A percentile compares a stretch with the other conserved stretches of the same genome.
These are phyloP conservation scores for Brachynemurus nebulosus DNA, from an alignment of 2,888 invertebrate species.

Conservation along the genomic window DNA sequence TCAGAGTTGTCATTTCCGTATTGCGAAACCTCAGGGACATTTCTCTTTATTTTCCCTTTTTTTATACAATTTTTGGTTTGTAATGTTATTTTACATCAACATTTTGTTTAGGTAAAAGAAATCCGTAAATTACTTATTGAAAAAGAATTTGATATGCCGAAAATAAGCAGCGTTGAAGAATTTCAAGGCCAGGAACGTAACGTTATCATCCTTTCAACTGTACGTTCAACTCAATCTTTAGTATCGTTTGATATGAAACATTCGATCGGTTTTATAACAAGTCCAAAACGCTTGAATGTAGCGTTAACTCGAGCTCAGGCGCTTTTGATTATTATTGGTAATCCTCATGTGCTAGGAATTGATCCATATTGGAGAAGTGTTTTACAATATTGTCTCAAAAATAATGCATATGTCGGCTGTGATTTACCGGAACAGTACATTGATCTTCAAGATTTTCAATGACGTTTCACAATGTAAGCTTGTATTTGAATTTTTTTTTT, in stretches of 20 bases:
- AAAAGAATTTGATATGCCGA: constrained; percentile 39
- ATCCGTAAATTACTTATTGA: constrained; percentile 40
- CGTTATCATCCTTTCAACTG: constrained; percentile 60
- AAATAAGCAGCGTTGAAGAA: constrained; percentile 73
- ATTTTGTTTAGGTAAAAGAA: constrained; percentile 42
- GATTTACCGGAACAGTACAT: constrained; percentile 34
- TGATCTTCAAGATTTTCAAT: background rate
- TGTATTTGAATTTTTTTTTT: no score
- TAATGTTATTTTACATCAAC: background rate
- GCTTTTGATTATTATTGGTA: constrained; percentile 68
- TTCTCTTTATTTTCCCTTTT: constrained; percentile 6
- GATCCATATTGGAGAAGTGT: constrained; percentile 58
- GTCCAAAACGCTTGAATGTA: constrained; percentile 75
- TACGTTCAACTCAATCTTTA: constrained; percentile 36
- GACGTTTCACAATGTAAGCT: no score
- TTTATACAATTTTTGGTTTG: constrained; percentile 7
- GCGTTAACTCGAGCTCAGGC: constrained; percentile 74
- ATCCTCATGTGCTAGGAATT: constrained; percentile 53
- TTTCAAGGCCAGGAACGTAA: constrained; percentile 72
- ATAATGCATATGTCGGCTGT: constrained; percentile 56
- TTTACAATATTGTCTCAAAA: constrained; percentile 44
- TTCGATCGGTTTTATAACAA: constrained; percentile 57
- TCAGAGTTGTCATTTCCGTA: no score
- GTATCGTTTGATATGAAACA: constrained; percentile 34
- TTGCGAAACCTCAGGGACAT: no score